These are phyloP conservation scores for Agapetus fuscipes DNA, from an alignment of 2,888 invertebrate species.

Conservation along the genomic window DNA sequence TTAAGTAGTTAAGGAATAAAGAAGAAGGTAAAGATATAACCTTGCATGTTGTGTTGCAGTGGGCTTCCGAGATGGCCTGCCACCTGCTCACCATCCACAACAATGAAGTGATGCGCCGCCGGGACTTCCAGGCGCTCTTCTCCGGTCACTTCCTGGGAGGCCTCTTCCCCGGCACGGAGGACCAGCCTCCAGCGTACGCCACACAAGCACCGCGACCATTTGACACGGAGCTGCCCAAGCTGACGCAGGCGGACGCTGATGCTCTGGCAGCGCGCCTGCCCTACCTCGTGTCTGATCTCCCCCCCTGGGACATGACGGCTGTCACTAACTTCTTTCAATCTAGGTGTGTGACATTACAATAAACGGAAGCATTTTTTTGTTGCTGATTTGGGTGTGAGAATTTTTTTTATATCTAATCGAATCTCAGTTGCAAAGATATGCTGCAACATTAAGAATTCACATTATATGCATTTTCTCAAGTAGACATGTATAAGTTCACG, in stretches of 20 bases:
- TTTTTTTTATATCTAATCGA: no score
- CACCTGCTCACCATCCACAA: slow-evolving; percentile 71
- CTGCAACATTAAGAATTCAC: no score
- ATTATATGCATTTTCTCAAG: no score
- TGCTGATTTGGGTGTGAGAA: no score
- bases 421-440: no score
- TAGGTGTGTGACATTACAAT: slow-evolving; percentile 33
- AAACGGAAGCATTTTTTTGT: no score
- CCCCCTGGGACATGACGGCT: slow-evolving; percentile 57
- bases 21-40: no score
- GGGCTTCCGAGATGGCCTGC: slow-evolving; percentile 75
- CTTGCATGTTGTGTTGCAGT: no score
- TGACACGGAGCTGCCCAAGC: slow-evolving; percentile 60
- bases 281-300: slow-evolving; percentile 53
- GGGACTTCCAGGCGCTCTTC: slow-evolving; percentile 67
- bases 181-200: slow-evolving; percentile 74
- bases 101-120: slow-evolving; percentile 70
- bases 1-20: no score
- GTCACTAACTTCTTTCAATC: slow-evolving; percentile 64
- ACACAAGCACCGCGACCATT: slow-evolving; percentile 70
- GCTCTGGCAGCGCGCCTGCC: slow-evolving; percentile 56
- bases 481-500: no score
- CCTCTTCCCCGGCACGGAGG: slow-evolving; percentile 86
- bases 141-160: slow-evolving; percentile 77
- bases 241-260: slow-evolving; percentile 52